Conservation (phyloP, 2,888 invertebrate genomes). For the Volucella bombylans region DNA sequence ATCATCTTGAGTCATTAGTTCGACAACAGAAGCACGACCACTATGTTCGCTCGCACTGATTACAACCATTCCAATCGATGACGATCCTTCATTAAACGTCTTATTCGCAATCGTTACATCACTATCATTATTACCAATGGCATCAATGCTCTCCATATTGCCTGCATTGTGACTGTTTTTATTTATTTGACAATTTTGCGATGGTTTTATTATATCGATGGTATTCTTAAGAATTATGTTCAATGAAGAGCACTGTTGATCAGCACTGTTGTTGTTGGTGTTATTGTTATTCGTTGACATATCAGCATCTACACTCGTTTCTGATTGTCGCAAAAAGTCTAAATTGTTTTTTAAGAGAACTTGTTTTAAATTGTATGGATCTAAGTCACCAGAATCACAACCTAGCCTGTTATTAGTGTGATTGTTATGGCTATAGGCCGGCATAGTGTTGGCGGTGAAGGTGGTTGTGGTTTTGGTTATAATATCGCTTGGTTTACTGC, state of each 20-base stretch:
- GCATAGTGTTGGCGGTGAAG: conserved; percentile 65
- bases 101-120: conserved; percentile 67
- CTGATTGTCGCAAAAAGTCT: conserved; percentile 72
- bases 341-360: conserved; percentile 76
- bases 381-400: conserved; percentile 74
- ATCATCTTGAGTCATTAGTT: conserved; percentile 65
- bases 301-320: conserved; percentile 39
- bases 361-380: conserved; percentile 76
- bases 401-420: conserved; percentile 69
- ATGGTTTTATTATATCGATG: conserved; percentile 75
- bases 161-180: conserved; percentile 28
- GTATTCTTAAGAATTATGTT: conserved; percentile 74
- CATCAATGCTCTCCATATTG: conserved; percentile 64
- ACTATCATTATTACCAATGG: conserved; percentile 69
- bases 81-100: conserved; percentile 60
- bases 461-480: conserved; percentile 6
- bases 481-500: conserved; percentile 9
- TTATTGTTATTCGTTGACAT: conserved; percentile 40
- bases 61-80: conserved; percentile 51
- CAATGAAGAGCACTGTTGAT: conserved; percentile 61
- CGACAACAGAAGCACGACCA: conserved; percentile 4
- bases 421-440: conserved; percentile 70
- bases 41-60: conserved; percentile 45
- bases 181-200: conserved; percentile 55
- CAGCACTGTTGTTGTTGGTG: conserved; percentile 4